A percentile compares a stretch with the other conserved stretches of the same genome.
Conservation (phyloP, 2,888 invertebrate species). For the Antheraea assamensis region DNA sequence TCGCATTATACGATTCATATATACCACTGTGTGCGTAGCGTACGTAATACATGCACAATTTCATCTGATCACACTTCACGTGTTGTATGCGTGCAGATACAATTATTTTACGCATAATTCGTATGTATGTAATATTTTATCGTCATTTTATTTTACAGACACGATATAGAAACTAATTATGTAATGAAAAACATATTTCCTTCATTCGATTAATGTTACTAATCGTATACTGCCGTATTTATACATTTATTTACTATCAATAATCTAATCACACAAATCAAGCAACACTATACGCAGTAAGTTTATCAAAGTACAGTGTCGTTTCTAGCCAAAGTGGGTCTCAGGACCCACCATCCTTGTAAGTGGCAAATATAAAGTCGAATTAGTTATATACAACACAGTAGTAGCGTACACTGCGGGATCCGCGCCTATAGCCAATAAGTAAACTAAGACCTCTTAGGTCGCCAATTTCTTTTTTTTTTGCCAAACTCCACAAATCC, state of each 20-base stretch:
- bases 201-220: not conserved
- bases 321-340: not conserved
- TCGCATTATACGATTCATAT: not conserved
- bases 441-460: too few relatives aligned
- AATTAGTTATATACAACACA: too few relatives aligned
- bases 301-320: not conserved
- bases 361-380: too few relatives aligned
- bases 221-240: not conserved
- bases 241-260: not conserved
- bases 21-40: constrained; percentile 28
- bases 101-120: constrained; percentile 16
- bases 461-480: too few relatives aligned
- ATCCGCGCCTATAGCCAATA: too few relatives aligned
- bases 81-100: constrained; percentile 5
- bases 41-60: not conserved
- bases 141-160: not conserved
- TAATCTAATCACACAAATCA: not conserved
- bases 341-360: too few relatives aligned
- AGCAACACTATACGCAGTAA: not conserved
- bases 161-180: not conserved
- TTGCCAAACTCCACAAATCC: too few relatives aligned
- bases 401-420: too few relatives aligned
- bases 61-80: constrained; percentile 2
- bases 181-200: not conserved
- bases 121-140: not conserved